phyloP scores from a whole-genome alignment of 2,113 vertebrate species.

The Leptosomus discolor region DNA sequence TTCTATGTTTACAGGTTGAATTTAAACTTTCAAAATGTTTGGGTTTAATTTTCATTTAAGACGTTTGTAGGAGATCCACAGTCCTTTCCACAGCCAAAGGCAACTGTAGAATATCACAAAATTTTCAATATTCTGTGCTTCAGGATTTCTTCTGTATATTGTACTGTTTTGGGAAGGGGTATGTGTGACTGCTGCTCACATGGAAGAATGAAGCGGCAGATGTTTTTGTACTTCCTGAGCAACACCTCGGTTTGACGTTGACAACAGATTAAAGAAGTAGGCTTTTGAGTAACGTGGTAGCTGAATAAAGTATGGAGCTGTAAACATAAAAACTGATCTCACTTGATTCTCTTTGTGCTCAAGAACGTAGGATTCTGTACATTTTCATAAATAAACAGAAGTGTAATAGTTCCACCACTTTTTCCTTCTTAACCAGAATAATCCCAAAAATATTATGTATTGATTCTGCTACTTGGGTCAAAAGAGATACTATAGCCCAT shows the following conservation, averaged over 20 bases:
- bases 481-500: not conserved
- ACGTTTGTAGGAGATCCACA: not conserved
- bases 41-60: not conserved
- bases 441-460: not conserved
- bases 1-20: not conserved
- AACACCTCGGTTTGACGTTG: not conserved
- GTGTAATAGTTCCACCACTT: not conserved
- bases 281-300: not conserved
- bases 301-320: not conserved
- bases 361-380: not conserved
- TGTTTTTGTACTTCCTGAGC: not conserved
- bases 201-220: not conserved
- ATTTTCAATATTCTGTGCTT: not conserved
- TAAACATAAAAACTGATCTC: not conserved
- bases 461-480: not conserved
- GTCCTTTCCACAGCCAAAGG: not conserved
- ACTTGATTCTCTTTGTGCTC: not conserved
- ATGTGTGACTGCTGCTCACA: not conserved
- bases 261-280: not conserved
- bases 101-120: not conserved
- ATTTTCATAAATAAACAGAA: not conserved
- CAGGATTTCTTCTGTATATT: not conserved
- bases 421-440: not conserved
- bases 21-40: not conserved
- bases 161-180: not conserved